Evolutionary conservation across 1,140 invertebrate genomes (phyloP).

Genomic region (Cydia strobilella): DNA sequence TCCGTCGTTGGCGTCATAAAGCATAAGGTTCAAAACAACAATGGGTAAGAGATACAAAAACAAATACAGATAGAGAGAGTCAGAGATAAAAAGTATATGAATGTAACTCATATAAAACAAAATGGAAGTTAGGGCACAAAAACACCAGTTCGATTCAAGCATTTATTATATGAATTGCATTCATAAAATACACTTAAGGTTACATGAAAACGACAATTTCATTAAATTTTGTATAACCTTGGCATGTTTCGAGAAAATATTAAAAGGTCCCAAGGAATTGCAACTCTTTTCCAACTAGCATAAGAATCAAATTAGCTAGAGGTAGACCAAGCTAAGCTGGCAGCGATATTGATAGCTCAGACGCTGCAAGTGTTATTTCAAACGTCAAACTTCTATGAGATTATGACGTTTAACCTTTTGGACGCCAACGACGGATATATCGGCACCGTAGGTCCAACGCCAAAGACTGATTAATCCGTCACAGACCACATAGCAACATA

Average conservation of each 20-base stretch:
- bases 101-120: slow-evolving; percentile 73
- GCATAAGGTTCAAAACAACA: neutral
- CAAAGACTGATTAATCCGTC: no score
- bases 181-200: slow-evolving; percentile 53
- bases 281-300: neutral
- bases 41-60: slow-evolving; percentile 30
- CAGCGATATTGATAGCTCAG: no score
- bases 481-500: no score
- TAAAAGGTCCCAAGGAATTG: neutral
- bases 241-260: neutral
- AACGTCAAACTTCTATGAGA: no score
- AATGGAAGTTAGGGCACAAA: slow-evolving; percentile 49
- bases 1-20: no score
- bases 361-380: no score
- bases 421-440: no score
- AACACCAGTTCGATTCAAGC: slow-evolving; percentile 59
- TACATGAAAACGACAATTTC: slow-evolving; percentile 20
- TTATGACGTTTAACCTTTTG: no score
- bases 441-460: no score
- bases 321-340: no score
- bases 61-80: slow-evolving; percentile 20
- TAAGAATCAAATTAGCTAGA: neutral
- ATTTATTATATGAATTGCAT: slow-evolving; percentile 78
- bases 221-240: neutral
- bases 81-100: slow-evolving; percentile 54